A percentile compares a stretch with the other conserved stretches of the same genome.
Conservation (phyloP, 2,113 vertebrate genomes). For the Chloroceryle aenea region DNA sequence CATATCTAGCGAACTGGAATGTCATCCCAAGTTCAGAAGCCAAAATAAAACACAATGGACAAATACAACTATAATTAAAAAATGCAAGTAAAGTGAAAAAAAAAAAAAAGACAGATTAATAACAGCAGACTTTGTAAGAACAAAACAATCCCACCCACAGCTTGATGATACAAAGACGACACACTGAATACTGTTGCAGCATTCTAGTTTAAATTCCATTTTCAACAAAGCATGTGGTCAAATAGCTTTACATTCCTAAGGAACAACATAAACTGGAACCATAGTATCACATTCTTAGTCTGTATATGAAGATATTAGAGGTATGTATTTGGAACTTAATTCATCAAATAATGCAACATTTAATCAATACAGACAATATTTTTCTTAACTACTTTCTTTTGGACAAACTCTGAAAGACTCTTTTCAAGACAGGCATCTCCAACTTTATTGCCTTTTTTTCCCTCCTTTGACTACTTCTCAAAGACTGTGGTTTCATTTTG, state of each 20-base stretch:
- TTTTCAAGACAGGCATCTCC: background rate
- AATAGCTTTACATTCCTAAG: background rate
- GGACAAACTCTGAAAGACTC: background rate
- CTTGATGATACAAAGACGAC: background rate
- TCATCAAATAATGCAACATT: background rate
- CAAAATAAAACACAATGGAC: conserved; percentile 11
- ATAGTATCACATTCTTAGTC: background rate
- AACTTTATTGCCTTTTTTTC: background rate
- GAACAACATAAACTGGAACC: background rate
- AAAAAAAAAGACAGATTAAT: background rate
- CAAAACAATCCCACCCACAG: conserved; percentile 22
- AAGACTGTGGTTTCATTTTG: background rate
- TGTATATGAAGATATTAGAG: background rate
- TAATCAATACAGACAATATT: background rate
- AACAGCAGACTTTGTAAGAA: background rate
- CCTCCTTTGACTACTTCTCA: background rate
- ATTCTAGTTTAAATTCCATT: background rate
- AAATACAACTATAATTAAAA: background rate
- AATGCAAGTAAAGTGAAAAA: background rate
- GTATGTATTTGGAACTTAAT: background rate
- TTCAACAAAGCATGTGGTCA: background rate
- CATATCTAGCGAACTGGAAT: background rate
- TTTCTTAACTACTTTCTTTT: background rate
- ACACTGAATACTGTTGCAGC: background rate
- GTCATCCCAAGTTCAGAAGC: background rate